Base-by-base conservation (phyloP, 2,113 vertebrate species). In the Paradisaea rubra region DNA sequence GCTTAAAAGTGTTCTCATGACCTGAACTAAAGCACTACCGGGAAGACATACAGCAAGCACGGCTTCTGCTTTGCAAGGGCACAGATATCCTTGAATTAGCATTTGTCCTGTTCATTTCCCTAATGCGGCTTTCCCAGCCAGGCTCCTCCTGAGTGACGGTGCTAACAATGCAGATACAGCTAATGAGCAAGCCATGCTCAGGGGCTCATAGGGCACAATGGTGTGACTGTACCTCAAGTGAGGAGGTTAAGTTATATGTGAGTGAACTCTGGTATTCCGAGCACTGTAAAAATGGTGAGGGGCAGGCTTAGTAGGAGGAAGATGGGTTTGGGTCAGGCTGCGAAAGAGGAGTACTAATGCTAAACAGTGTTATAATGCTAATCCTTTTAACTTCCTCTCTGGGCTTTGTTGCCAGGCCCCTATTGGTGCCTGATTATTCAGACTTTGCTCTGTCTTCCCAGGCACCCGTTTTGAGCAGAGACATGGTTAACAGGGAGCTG, bases 381-480 rank as follows among this genome's bases (percentile, higher is more conserved):
- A 95, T 93, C 90, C 85, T 91, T 95, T 95, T 81, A 83, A 90
- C 74, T 94, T 88, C 64, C 50, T 83, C 69, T 71, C 37, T 45
- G 47, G n/a, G 44, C 82, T 95, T 95, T 93, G 93, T 93, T 94
- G 60, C 30, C 45, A 74, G 71, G 83, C 31, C 37, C 71, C 72
- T 86, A 0, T 2, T 57, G 89, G 44, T 37, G 5, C 44, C 65
- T 88, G 57, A 88, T 89, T 93, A 83, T 93, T 70, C 89, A 91
- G 64, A 47, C 41, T 91, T 89, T 0, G 2, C 39, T 93, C 47
- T 4, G 3, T 71, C 85, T 89, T 95, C 76, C 54, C 64, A 83
- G 85, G 71, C 89, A 83, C 56, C 42, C 2, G 0, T 80, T 95
- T 69, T 0, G 9, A 91, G 74, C 47, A 83, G 66, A 63, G 68